Evolutionary conservation across 1,140 invertebrate species (phyloP), one percentile per base, ranked within the genome.

Genomic region (Eulimnadia texana): DNA sequence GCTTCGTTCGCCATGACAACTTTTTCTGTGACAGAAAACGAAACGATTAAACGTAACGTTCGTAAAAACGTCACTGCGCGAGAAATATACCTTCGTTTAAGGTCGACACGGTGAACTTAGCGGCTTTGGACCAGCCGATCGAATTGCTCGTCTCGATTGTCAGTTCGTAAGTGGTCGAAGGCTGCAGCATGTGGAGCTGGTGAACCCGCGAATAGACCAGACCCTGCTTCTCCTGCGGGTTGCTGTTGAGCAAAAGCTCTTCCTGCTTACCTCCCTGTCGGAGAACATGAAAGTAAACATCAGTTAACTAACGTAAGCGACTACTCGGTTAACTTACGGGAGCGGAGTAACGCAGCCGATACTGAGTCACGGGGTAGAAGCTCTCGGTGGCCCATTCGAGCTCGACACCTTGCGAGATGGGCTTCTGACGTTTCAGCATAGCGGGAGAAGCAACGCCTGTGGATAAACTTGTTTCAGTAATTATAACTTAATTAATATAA

Each of bases 191-290:
- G 22, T 57, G 55, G 22, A 57, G 24, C 33, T 57, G 55, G 20
- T 57, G 55, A 20, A 57, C 55, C 20, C 33, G 55, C 22, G 25
- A 27, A 27, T 29, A 57, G 28, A 57, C 27, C 55, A 57, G 27
- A 2, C 55, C 55, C 3, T 33, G 27, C 33, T 57, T 27, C 20
- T 57, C 55, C 28, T 57, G 55, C 13, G 22, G 24, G 28, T 57
- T 57, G 33, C 27, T 33, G 27, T 57, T 57, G 28, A 57, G 55
- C 28, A 57, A 20, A 57, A 57, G 55, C 28, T 57, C 55, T 28
- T 57, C 55, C 55, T 33, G 33, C n/a, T 33, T 27, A 16, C 27
- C 27, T 3, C 20, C 28, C 52, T 54, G 52, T 16, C 29, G 23
- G 16, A 25, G 20, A 24, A 56, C 25, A 25, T 24, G 11, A 56